phyloP scores from a whole-genome alignment of 2,113 vertebrate genomes.

The Poeciliopsis turrubarensis region DNA sequence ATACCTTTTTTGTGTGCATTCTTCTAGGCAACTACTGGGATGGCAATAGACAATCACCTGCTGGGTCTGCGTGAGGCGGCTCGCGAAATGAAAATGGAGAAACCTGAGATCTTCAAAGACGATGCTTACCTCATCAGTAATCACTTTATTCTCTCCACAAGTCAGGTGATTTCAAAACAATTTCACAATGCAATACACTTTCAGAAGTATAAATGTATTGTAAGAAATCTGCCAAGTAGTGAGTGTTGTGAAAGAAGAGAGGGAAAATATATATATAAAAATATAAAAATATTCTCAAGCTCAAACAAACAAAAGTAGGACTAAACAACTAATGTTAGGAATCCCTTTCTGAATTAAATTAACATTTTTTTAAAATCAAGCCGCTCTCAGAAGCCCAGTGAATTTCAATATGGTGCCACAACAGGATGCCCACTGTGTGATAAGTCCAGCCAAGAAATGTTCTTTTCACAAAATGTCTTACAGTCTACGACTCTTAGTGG shows the following conservation, averaged over 20 bases:
- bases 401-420: too few species aligned
- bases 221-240: neutral
- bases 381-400: too few species aligned
- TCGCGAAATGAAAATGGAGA: constrained; percentile 83
- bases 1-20: neutral
- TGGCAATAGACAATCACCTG: constrained; percentile 97
- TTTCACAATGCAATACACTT: neutral
- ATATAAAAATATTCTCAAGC: too few species aligned
- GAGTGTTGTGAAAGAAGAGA: too few species aligned
- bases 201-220: neutral
- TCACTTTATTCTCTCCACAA: constrained; percentile 93
- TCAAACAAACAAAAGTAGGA: too few species aligned
- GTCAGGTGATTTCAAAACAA: constrained; percentile 82
- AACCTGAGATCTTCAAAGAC: constrained; percentile 90
- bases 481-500: too few species aligned
- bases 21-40: constrained; percentile 90
- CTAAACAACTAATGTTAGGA: too few species aligned
- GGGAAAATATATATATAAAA: neutral
- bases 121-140: constrained; percentile 89
- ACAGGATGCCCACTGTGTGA: too few species aligned
- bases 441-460: too few species aligned
- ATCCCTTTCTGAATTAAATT: too few species aligned
- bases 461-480: too few species aligned
- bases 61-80: constrained; percentile 89
- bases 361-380: too few species aligned